Conservation (phyloP, 2,888 invertebrate genomes). For the Folsomia candida region DNA sequence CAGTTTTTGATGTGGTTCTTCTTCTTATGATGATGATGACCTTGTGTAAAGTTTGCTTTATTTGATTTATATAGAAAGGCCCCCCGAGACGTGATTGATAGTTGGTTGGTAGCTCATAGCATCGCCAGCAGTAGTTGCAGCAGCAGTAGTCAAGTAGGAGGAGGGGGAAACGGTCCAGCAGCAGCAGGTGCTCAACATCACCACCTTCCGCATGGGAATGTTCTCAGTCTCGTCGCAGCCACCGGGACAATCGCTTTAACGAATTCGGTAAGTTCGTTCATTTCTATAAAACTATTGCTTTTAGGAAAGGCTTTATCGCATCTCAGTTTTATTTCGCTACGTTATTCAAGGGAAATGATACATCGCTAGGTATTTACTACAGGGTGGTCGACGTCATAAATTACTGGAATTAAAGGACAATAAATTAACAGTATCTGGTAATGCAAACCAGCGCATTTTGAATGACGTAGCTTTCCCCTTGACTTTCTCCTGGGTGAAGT, state of each 20-base stretch:
- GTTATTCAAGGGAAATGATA: no score
- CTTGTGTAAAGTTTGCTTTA: background rate
- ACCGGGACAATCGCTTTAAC: slow-evolving; percentile 37
- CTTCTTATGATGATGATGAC: background rate
- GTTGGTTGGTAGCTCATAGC: slow-evolving; percentile 87
- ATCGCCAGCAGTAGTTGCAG: slow-evolving; percentile 52
- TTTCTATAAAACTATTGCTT: no score
- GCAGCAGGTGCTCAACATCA: background rate
- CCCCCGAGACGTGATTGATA: slow-evolving; percentile 85
- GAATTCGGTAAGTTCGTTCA: no score
- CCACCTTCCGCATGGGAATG: slow-evolving; percentile 16
- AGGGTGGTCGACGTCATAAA: no score
- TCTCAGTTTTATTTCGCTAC: no score
- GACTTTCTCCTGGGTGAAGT: no score
- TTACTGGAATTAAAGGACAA: no score
- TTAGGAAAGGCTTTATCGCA: no score
- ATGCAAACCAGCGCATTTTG: no score
- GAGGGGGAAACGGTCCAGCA: slow-evolving; percentile 22
- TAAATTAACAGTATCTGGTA: no score
- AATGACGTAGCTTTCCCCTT: no score
- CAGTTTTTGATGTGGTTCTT: background rate
- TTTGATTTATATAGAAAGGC: slow-evolving; percentile 69
- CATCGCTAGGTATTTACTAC: no score
- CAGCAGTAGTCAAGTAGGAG: slow-evolving; percentile 19
- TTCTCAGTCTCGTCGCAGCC: slow-evolving; percentile 38